Base-by-base conservation (phyloP, 2,113 vertebrate species). In the Muntiacus muntjak region DNA sequence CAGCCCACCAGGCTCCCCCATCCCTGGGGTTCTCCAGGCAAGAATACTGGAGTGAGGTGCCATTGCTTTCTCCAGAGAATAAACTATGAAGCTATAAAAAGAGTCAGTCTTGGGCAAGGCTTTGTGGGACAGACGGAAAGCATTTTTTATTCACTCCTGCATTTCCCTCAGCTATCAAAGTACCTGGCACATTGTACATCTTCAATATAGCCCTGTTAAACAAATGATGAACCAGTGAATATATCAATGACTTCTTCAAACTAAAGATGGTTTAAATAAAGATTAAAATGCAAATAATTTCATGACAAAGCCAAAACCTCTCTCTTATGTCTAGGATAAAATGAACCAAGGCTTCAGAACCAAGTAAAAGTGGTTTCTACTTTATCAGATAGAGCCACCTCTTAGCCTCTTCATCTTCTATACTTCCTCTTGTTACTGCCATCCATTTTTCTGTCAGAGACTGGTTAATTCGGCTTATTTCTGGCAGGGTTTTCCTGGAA, bases 381-480 rank as follows among this genome's bases (percentile, higher is more conserved):
- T 55, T 57, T 85, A 76, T 62, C 67, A 82, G 67, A 90, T 5
- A 40, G 16, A 76, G 17, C 57, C 82, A 98, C 98, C 98, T 98
- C 94, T 94, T 36, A 40, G 95, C 85, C 1, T 45, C 64, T 57
- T 96, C 25, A 6, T 7, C 19, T 30, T 91, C 52, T 43, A 50
- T 7, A 30, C 58, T 96, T 86, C 93, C 17, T 47, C 0, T 71
- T 81, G 83, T 57, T 60, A 79, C 28, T 76, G 95, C 86, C 62
- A 86, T 90, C 98, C 98, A 99, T 43, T 94, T 97, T 28, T 98
- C 40, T 50, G 30, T 57, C 82, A 90, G 21, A 1, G 50, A 57
- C 47, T 43, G 54, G 45, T 87, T 86, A n/a, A 98, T 92, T 50
- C 28, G 95, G 62, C 71, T 98, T 67, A 99, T 98, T 97, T 97